phyloP scores from a whole-genome alignment of 2,888 invertebrate species.

The Epirrhoe alternata region DNA sequence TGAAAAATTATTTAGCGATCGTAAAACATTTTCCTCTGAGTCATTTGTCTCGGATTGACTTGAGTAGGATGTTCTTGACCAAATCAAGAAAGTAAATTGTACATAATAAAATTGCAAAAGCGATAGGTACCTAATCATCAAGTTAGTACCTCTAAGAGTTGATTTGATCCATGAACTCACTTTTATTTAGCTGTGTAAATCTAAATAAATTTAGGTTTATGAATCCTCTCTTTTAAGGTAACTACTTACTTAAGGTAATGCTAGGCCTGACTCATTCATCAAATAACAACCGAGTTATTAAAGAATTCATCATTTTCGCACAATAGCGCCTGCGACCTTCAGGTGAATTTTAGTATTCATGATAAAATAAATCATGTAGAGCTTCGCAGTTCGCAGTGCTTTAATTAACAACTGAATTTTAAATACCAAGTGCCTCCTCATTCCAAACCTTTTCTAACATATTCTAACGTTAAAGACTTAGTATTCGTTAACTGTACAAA shows the following conservation, averaged over 20 bases:
- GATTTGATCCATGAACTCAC: conserved; percentile 15
- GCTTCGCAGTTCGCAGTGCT: conserved; percentile 7
- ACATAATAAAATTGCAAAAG: too few relatives aligned
- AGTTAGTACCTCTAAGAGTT: conserved; percentile 1
- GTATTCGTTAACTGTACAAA: conserved; percentile 81
- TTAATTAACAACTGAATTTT: conserved; percentile 12
- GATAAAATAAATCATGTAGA: conserved; percentile 8
- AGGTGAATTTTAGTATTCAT: conserved; percentile 9
- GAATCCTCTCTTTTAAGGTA: conserved; percentile 4
- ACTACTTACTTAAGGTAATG: too few relatives aligned
- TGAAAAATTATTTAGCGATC: background rate
- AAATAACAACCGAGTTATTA: background rate
- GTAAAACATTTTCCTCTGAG: background rate
- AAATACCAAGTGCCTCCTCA: conserved; percentile 61
- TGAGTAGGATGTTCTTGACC: background rate
- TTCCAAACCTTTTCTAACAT: conserved; percentile 68
- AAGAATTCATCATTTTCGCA: background rate
- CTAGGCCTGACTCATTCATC: background rate
- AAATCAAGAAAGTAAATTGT: too few relatives aligned
- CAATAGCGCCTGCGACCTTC: conserved; percentile 1
- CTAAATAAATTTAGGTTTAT: conserved; percentile 27
- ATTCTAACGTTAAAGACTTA: conserved; percentile 73
- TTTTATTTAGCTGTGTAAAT: conserved; percentile 35
- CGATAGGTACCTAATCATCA: background rate
- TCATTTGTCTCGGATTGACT: background rate